Percentiles rank a stretch among this genome's conserved stretches.
Conservation (phyloP, 2,113 vertebrate genomes). For the Cryptotis parvus region DNA sequence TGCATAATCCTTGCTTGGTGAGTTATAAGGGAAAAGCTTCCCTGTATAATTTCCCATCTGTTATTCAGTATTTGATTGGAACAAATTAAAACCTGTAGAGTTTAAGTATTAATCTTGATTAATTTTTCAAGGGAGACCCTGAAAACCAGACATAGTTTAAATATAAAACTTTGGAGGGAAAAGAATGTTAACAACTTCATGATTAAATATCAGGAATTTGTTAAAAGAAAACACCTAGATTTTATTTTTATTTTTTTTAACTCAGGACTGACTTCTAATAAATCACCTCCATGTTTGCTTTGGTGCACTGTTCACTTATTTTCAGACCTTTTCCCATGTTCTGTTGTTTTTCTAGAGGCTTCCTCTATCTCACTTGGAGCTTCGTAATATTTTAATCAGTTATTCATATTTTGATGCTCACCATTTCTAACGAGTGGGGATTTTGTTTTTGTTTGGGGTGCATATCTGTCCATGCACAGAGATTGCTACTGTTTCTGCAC, state of each 20-base stretch:
- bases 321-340: no score
- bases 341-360: no score
- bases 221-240: no score
- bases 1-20: background rate
- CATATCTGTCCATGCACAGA: no score
- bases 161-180: background rate
- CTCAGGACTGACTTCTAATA: background rate
- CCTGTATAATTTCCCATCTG: slow-evolving; percentile 5
- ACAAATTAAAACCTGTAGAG: slow-evolving; percentile 25
- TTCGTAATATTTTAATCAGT: no score
- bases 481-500: no score
- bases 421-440: no score
- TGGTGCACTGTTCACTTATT: no score
- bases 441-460: no score
- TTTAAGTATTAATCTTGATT: slow-evolving; percentile 53
- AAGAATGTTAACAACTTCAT: background rate
- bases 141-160: background rate
- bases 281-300: background rate
- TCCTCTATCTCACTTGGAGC: no score
- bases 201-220: background rate
- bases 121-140: background rate
- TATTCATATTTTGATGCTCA: no score
- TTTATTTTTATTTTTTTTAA: no score
- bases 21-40: background rate
- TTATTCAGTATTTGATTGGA: background rate